phyloP scores from a whole-genome alignment of 2,888 invertebrate genomes.

The Spilarctia lutea region DNA sequence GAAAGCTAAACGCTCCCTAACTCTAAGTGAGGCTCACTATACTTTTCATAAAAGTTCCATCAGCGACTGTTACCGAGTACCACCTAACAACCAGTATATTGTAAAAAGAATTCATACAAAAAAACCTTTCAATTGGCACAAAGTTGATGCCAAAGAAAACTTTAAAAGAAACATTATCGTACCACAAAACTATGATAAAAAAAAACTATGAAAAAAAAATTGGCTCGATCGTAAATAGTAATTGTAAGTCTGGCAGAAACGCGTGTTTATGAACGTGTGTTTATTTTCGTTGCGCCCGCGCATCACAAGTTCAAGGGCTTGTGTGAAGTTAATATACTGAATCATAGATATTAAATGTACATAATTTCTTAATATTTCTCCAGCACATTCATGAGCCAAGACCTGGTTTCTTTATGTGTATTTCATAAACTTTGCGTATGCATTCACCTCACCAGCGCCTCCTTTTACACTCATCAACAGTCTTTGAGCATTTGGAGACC shows the following conservation, averaged over 20 bases:
- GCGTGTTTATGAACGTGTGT: slow-evolving; percentile 51
- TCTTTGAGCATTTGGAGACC: not conserved
- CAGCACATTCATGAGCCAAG: not conserved
- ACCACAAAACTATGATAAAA: slow-evolving; percentile 8
- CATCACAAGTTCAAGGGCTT: slow-evolving; percentile 69
- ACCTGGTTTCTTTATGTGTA: not conserved
- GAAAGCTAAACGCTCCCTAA: too few relatives aligned
- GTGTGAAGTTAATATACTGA: slow-evolving; percentile 17
- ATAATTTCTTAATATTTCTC: not conserved
- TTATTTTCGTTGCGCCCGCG: slow-evolving; percentile 55
- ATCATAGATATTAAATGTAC: slow-evolving; percentile 5
- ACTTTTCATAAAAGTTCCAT: not conserved
- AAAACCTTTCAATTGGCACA: not conserved
- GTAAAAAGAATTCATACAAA: not conserved
- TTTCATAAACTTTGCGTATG: too few relatives aligned
- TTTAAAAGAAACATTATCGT: slow-evolving; percentile 6
- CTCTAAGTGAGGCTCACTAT: too few relatives aligned
- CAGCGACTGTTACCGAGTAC: not conserved
- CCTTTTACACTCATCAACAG: too few relatives aligned
- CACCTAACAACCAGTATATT: not conserved
- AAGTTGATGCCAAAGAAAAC: not conserved
- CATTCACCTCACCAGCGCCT: too few relatives aligned
- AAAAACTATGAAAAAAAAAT: slow-evolving; percentile 17
- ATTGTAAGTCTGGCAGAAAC: slow-evolving; percentile 56
- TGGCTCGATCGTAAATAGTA: slow-evolving; percentile 16